These are phyloP conservation scores for Cromileptes altivelis DNA, from an alignment of 2,113 vertebrate genomes.

Conservation along the genomic window DNA sequence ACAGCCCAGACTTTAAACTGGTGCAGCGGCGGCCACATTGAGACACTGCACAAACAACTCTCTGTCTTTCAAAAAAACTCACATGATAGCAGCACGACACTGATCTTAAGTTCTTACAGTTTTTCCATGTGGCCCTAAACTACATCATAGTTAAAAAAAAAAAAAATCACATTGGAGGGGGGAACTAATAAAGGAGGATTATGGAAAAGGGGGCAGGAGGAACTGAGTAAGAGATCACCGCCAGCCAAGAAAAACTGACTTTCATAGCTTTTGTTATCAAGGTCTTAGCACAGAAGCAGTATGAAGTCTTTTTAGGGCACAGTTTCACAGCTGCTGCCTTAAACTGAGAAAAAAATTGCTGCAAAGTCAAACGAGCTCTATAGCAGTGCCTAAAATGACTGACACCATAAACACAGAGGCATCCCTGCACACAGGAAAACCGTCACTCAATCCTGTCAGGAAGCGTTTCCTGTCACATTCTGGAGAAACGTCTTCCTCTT, in stretches of 20 bases:
- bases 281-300: slow-evolving; percentile 16
- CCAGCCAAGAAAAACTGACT: slow-evolving; percentile 58
- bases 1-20: slow-evolving; percentile 38
- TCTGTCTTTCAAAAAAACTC: slow-evolving; percentile 72
- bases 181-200: not conserved
- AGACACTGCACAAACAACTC: slow-evolving; percentile 68
- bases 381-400: not conserved
- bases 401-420: slow-evolving; percentile 51
- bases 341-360: not conserved
- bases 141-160: slow-evolving; percentile 41
- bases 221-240: slow-evolving; percentile 53
- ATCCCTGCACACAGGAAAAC: slow-evolving; percentile 70
- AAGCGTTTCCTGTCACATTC: slow-evolving; percentile 76
- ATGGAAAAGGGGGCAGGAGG: slow-evolving; percentile 43
- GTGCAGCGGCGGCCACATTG: slow-evolving; percentile 17
- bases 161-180: slow-evolving; percentile 52
- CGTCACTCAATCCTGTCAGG: slow-evolving; percentile 64
- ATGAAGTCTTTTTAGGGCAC: slow-evolving; percentile 15
- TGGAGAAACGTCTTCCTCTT: slow-evolving; percentile 69
- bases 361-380: not conserved
- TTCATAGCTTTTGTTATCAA: slow-evolving; percentile 54
- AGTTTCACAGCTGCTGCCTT: not conserved
- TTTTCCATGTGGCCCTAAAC: slow-evolving; percentile 67
- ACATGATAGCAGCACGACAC: slow-evolving; percentile 63
- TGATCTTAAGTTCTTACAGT: slow-evolving; percentile 53